Conservation (phyloP, 2,888 invertebrate genomes). For the Periphyllus acericola region DNA sequence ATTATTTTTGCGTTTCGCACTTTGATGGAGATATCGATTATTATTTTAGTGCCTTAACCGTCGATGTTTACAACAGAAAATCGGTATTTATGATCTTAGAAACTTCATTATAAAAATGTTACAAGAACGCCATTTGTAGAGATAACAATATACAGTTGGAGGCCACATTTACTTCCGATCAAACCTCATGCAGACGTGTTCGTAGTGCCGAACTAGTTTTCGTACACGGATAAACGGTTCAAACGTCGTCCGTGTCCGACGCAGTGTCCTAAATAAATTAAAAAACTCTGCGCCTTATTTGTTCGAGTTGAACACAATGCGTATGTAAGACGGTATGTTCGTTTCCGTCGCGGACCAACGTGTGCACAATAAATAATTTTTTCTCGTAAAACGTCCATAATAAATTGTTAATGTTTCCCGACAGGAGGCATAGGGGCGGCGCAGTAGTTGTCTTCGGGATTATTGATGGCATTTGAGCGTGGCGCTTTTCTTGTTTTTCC, state of each 20-base stretch:
- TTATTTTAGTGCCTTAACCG: no score
- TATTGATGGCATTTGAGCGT: constrained; percentile 16
- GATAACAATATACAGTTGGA: neutral
- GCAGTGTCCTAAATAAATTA: neutral
- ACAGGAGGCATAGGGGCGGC: constrained; percentile 3
- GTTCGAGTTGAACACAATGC: neutral
- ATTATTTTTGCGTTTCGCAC: no score
- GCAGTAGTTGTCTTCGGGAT: constrained; percentile 20
- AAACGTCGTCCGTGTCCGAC: neutral
- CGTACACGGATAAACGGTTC: neutral
- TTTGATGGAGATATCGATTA: no score
- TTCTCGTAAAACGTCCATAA: constrained; percentile 30
- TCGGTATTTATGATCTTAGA: no score
- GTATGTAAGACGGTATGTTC: neutral
- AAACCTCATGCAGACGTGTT: neutral
- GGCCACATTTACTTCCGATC: neutral
- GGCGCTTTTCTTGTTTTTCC: neutral
- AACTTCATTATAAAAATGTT: no score
- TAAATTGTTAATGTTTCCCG: constrained; percentile 33
- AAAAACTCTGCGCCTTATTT: neutral
- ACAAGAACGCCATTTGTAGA: no score
- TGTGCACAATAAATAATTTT: constrained; percentile 23
- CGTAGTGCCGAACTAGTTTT: neutral
- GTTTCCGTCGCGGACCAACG: neutral
- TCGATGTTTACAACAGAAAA: no score